Evolutionary conservation across 2,888 invertebrate genomes (phyloP), one percentile per base, ranked within the genome.

Genomic region (Orthosia cruda): DNA sequence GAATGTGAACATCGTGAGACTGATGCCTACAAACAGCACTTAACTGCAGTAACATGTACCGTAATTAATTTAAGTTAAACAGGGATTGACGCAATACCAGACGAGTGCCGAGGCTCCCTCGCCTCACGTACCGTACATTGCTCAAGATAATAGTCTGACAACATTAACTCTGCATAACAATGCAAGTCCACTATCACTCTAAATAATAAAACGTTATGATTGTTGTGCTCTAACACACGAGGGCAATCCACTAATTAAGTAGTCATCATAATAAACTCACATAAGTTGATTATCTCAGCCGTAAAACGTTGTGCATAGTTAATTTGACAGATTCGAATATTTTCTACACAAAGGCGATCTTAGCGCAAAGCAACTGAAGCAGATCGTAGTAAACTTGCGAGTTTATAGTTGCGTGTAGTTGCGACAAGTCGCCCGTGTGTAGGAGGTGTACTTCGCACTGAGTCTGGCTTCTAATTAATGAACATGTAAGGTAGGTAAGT

Each of bases 11-110:
- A 89, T 74, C 91, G 85, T 86, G 93, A 93, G 93, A 93, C 93
- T 93, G 94, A 92, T 85, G 85, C 90, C 92, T 93, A 90, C 93
- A 90, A 87, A 89, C 88, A 85, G 71, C 86, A 88, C 78, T 64
- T 77, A 65, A 78, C 77, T 81, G 83, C 77, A 83, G 84, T 91
- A 88, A 88, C 83, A 84, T 90, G 86, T 90, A 90, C 91, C 90
- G 91, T 92, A 89, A 91, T 91, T 91, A 91, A 91, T 91, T 90
- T 93, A 92, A 92, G 92, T 92, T 89, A 81, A 90, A 88, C 92
- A 92, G 94, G 95, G 94, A 93, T 90, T 89, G 92, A 90, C 94
- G 95, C 95, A 94, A 95, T 95, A 95, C 93, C 93, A 93, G 95
- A 91, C 92, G 85, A 47, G 88, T 78, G 81, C 77, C 55, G 66